These are phyloP conservation scores for Deilephila porcellus DNA, from an alignment of 2,888 invertebrate species.

Conservation along the genomic window DNA sequence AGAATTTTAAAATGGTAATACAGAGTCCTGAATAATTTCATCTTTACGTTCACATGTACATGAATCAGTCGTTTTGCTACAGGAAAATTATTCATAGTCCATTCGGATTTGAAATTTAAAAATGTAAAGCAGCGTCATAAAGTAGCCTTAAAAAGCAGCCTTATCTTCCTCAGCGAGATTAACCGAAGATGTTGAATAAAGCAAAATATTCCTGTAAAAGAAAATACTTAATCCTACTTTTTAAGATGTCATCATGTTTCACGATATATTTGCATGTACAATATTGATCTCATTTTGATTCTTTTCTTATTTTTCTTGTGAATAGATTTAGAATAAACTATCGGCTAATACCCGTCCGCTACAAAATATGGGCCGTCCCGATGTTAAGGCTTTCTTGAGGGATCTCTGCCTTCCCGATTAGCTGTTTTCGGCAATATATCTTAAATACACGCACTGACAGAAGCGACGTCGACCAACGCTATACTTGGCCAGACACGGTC, in stretches of 20 bases:
- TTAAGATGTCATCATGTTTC: neutral
- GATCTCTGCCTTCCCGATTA: too few species aligned
- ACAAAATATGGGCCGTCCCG: too few species aligned
- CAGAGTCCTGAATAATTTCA: conserved; percentile 13
- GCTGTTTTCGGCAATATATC: too few species aligned
- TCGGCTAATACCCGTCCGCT: too few species aligned
- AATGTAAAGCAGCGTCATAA: conserved; percentile 2
- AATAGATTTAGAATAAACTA: too few species aligned
- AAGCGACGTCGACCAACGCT: too few species aligned
- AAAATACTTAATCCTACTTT: neutral
- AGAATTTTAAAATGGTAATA: conserved; percentile 11
- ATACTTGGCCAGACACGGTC: too few species aligned
- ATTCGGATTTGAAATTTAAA: conserved; percentile 20
- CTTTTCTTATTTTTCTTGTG: neutral
- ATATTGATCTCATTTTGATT: neutral
- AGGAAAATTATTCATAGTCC: conserved; percentile 14
- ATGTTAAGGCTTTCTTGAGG: too few species aligned
- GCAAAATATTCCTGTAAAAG: neutral
- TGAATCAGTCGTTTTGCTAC: conserved; percentile 16
- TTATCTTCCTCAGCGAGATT: neutral
- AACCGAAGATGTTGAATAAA: neutral
- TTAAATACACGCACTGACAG: too few species aligned
- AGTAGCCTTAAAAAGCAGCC: neutral
- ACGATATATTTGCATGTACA: neutral
- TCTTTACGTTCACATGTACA: conserved; percentile 17